phyloP scores from a whole-genome alignment of 2,113 vertebrate species.

The Syrmaticus mikado region DNA sequence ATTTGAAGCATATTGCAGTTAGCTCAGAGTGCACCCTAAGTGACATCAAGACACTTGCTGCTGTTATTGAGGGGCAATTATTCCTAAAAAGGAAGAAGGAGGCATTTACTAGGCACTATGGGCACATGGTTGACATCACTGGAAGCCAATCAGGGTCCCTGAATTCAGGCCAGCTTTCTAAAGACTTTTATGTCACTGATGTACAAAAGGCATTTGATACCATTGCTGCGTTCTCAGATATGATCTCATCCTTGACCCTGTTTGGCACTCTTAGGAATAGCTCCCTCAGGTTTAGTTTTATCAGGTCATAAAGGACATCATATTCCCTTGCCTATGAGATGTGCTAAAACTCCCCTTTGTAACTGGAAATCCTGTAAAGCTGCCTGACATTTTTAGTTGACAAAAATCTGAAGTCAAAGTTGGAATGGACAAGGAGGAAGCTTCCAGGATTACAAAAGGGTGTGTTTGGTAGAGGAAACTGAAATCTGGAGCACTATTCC shows the following conservation, averaged over 20 bases:
- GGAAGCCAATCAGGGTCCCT: neutral
- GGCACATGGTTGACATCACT: constrained; percentile 20
- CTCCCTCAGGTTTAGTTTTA: constrained; percentile 65
- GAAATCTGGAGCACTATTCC: neutral
- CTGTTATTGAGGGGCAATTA: constrained; percentile 35
- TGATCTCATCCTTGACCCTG: constrained; percentile 69
- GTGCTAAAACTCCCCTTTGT: constrained; percentile 56
- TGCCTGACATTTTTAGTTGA: constrained; percentile 23
- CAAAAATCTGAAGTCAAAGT: constrained; percentile 41
- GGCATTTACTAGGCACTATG: constrained; percentile 3
- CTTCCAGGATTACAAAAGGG: constrained; percentile 6
- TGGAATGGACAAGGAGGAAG: constrained; percentile 40
- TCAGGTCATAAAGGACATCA: constrained; percentile 58
- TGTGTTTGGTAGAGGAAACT: neutral
- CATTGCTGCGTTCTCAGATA: constrained; percentile 30
- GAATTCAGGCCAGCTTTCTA: constrained; percentile 28
- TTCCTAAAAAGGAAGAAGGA: constrained; percentile 33
- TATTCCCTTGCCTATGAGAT: constrained; percentile 48
- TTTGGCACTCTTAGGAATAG: constrained; percentile 63
- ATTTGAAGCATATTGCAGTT: neutral
- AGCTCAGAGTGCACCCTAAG: neutral
- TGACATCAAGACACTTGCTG: neutral
- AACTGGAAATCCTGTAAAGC: constrained; percentile 67
- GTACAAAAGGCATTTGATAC: constrained; percentile 59
- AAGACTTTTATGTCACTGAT: constrained; percentile 39